Evolutionary conservation across 2,888 invertebrate genomes (phyloP), one percentile per base, ranked within the genome.

Genomic region (Cenopis cana): DNA sequence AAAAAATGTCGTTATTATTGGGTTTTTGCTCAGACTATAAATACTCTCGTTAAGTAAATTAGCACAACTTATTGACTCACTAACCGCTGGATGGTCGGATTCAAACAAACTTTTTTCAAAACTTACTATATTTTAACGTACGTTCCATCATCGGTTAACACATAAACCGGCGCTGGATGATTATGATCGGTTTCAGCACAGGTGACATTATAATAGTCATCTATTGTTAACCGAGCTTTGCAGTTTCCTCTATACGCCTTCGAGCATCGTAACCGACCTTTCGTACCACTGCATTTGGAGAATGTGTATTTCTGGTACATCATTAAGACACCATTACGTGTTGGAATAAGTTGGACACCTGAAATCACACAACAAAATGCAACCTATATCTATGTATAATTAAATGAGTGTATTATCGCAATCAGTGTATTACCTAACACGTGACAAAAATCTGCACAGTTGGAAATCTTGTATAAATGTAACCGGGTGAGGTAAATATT

Each of bases 101-200:
- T 14, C 12, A 38, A 38, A 38, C 41, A 0, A 5, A n/a, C 2
- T 50, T 50, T 50, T 50, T 50, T 50, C 10, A 18, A 18, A 36
- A 5, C 10, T 2, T 36, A 64, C 8, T 14, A 14, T 4, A 60
- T 12, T 54, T 54, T 68, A 29, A 70, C n/a, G 24, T 54, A 70
- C 6, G 29, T 46, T 46, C 59, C 57, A 10, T 57, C 50, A n/a
- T 33, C 33, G 17, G 24, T 46, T 29, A 33, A 8, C 33, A 46
- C 12, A 36, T 65, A 70, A 12, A 46, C 20, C 11, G 80, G 81
- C 10, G 79, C 77, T 17, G 56, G 62, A 57, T 86, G 85, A 61
- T 81, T 85, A 67, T 88, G 86, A 0, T 77, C 64, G 0, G 73
- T 75, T 0, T 75, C n/a, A 0, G 73, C 70, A 2, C 29, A 61